Base-by-base conservation (phyloP, 2,797 vertebrate species). In the Labeo calbasu region DNA sequence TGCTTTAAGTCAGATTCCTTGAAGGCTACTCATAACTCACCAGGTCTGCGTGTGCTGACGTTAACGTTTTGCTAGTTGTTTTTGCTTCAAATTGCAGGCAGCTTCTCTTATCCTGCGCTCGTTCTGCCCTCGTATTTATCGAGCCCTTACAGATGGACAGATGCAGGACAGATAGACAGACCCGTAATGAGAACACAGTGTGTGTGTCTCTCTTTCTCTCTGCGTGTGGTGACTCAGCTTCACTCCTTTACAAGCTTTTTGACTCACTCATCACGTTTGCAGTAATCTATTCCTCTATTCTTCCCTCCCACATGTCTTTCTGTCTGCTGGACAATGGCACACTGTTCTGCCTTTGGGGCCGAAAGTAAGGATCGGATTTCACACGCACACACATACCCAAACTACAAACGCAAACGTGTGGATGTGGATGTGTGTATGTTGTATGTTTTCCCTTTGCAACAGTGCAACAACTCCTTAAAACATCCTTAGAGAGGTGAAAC, bases 311-410 rank as follows among this genome's bases (percentile, higher is more conserved):
- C 40, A n/a, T 69, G 40, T 68, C 51, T 55, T 36, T 36, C 15
- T 50, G 61, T 48, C n/a, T 55, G 32, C 25, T 50, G n/a, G 65
- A 86, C 82, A 86, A 84, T 84, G 66, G 21, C 14, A 23, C 85
- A 63, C 77, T 86, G 85, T 86, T 86, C 72, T 50, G 53, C 14
- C 6, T 84, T 8, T 32, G 51, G 19, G 65, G 32, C 77, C 13
- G 7, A 48, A 69, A 51, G 61, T 48, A 13, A 81, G 46, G 82
- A 8, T 46, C n/a, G 48, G 40, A 48, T 72, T 66, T 79, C 23
- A 59, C 46, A 25, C 61, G 28, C 21, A 25, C 36, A 19, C 21
- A 25, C 36, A 19, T 59, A 59, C 12, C 25, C 70, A 51, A 23
- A 50, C 21, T n/a, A 53, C 61, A 68, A 48, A 76, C 28, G 21